Base-by-base conservation (phyloP, 2,888 invertebrate species). In the Atherix ibis region DNA sequence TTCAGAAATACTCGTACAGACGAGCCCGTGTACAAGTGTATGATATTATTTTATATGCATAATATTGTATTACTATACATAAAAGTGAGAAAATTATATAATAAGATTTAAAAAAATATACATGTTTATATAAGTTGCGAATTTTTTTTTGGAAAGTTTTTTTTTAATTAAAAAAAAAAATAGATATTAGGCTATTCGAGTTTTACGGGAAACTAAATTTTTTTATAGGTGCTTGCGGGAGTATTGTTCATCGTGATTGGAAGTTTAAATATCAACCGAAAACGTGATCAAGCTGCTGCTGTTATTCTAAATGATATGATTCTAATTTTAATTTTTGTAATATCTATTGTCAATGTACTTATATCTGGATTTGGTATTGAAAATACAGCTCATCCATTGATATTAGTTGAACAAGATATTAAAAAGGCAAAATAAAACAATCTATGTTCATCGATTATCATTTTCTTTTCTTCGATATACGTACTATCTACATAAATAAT, bases 311-410 rank as follows among this genome's bases (percentile, higher is more conserved):
- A 87, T 62, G 83, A 87, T 58, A 52, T 81, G 46, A 82, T 83
- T 46, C 70, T 85, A 40, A 71, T 82, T 50, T 72, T 79, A 44
- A 71, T 87, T 50, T 87, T 87, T 62, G 55, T 82, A 32, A 83
- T 88, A 56, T 81, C 84, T 12, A 67, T 83, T 32, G 65, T 76
- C 30, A 88, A 88, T 55, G 75, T 88, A 40, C 67, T 85, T 30
- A 82, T 80, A 51, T 82, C 85, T 28, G 80, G 79, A 26, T 87
- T 89, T 51, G 85, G 84, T 32, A 76, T 87, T 44, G 81, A 84
- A 51, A 76, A 77, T 53, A 75, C 78, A 8, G 76, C 71, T 47
- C 71, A 68, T 44, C 72, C 76, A 1, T 55, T 77, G 34, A 60
- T 66, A 43, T 59, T 74, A 38, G 62, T 40, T 8, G 10, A 10